phyloP scores from a whole-genome alignment of 1,140 invertebrate species.

The Bombus confusus region DNA sequence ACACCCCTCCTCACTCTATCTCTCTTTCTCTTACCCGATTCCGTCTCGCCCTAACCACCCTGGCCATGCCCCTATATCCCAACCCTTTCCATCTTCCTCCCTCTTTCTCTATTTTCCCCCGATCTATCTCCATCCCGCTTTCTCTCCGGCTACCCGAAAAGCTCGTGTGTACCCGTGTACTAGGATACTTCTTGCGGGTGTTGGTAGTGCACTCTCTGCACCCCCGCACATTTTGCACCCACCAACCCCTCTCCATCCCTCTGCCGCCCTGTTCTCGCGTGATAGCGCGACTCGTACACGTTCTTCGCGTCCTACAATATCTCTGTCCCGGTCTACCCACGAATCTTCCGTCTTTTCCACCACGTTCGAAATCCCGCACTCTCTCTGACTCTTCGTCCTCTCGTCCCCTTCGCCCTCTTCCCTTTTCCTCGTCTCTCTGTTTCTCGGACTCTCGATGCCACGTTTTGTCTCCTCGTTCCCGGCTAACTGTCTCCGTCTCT shows the following conservation, averaged over 20 bases:
- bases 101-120: constrained; percentile 7
- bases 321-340: constrained; percentile 46
- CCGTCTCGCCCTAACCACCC: background rate
- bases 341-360: constrained; percentile 52
- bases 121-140: constrained; percentile 9
- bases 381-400: background rate
- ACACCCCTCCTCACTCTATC: constrained; percentile 3
- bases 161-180: constrained; percentile 55
- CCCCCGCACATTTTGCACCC: constrained; percentile 28
- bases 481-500: constrained; percentile 36
- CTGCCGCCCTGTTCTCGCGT: constrained; percentile 45
- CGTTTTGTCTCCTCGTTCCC: constrained; percentile 34
- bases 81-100: constrained; percentile 15
- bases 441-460: constrained; percentile 36
- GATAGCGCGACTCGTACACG: constrained; percentile 41
- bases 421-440: constrained; percentile 8
- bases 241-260: background rate
- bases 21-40: background rate
- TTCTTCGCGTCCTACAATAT: constrained; percentile 48
- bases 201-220: constrained; percentile 42
- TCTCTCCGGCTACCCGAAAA: constrained; percentile 53
- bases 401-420: background rate
- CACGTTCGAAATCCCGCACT: constrained; percentile 21
- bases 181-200: constrained; percentile 58
- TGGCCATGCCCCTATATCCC: background rate